Base-by-base conservation (phyloP, 92 coral and sea anemone genomes). In the Plumapathes pennacea region DNA sequence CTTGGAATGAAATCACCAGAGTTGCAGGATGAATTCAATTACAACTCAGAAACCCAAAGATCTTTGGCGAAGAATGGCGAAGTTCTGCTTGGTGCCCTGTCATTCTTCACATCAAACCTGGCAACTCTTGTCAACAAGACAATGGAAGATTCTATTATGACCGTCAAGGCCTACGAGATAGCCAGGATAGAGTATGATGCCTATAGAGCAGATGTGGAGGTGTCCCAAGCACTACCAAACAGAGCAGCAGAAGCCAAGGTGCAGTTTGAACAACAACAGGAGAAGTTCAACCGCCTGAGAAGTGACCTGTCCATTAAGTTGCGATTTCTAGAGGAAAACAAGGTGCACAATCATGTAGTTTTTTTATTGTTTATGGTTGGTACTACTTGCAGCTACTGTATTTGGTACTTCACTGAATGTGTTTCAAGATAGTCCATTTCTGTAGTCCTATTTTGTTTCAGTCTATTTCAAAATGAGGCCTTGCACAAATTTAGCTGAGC, bases 171-270 rank as follows among this genome's bases (percentile, higher is more conserved):
- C 13, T 92, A 92, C 37, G 96, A 92, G 51, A 78, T 92, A 4
- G 96, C 96, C 25, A 88, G 98, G 61, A 81, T 92, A 69, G 96
- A 92, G 62, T 92, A 84, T 57, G 98, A 92, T 74, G 98, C 98
- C n/a, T 92, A 92, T 72, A 76, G 98, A 76, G 68, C 96, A 54
- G 98, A 92, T 79, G 64, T 88, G 39, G 87, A 88, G 58, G 62
- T 85, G 28, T 50, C 67, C 26, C 72, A 73, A 31, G 53, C 77
- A 14, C 64, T 84, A 22, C 96, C 89, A 15, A 77, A 83, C 17
- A 88, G 84, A 13, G 81, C 95, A 34, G 94, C 89, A 7, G 94
- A 88, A 20, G 85, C 90, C 9, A 84, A 76, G 41, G 79, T 73
- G 28, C 89, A 88, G 67, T 92, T 48, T 77, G 94, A 92, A 48